Conservation (phyloP, 2,888 invertebrate species). For the Furcula furcula region DNA sequence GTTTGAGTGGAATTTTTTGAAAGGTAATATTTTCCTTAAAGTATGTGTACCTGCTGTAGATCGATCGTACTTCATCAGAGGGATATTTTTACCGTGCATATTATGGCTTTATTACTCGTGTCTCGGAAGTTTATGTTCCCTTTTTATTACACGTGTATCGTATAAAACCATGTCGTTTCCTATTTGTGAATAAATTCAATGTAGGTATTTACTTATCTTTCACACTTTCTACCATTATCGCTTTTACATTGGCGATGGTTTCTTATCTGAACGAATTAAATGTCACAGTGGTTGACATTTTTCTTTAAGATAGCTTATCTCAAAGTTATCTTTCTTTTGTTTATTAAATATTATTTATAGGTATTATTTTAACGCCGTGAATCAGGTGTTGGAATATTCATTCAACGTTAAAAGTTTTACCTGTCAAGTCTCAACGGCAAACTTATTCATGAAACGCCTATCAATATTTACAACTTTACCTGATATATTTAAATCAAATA, state of each 20-base stretch:
- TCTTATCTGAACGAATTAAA: constrained; percentile 17
- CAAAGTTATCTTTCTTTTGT: constrained; percentile 1
- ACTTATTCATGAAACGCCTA: too few species aligned
- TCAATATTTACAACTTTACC: too few species aligned
- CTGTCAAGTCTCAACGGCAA: too few species aligned
- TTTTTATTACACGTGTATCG: not conserved
- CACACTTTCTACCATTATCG: constrained; percentile 15
- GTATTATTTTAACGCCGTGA: too few species aligned
- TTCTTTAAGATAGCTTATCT: constrained; percentile 20
- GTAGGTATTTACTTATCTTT: constrained; percentile 8
- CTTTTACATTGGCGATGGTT: constrained; percentile 5
- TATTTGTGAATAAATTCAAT: constrained; percentile 1
- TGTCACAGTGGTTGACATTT: constrained; percentile 8
- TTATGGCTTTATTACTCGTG: constrained; percentile 3
- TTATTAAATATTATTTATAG: too few species aligned
- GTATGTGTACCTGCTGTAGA: constrained; percentile 3
- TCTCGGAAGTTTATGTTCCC: constrained; percentile 1
- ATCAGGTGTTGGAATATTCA: too few species aligned
- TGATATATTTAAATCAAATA: too few species aligned
- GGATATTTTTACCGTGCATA: constrained; percentile 11
- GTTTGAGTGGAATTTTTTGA: not conserved
- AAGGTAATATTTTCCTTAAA: constrained; percentile 17
- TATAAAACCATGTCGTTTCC: too few species aligned
- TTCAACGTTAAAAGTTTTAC: too few species aligned
- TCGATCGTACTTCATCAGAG: constrained; percentile 7